Evolutionary conservation across 2,113 vertebrate genomes (phyloP), one percentile per base, ranked within the genome.

Genomic region (Laticauda laticaudata): DNA sequence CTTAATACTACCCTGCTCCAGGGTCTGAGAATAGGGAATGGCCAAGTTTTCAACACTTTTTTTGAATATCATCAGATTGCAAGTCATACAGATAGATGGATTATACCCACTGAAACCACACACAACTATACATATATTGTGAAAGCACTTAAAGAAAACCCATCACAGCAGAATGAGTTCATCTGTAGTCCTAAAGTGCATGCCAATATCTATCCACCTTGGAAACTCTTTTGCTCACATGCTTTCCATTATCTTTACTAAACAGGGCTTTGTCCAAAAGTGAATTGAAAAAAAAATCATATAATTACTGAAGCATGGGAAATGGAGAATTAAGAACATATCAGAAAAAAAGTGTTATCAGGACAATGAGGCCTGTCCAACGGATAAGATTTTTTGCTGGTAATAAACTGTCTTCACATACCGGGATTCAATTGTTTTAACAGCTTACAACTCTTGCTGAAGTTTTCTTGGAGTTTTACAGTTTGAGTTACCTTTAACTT

Each of bases 201-300:
- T 86, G 24, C 21, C 39, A 51, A 48, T 91, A 10, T 91, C 18
- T 14, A 85, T 75, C 92, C 90, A 90, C 14, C 39, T 90, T 51
- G 93, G 6, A 39, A 94, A 94, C 91, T 94, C 59, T 95, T 57
- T 93, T 12, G 86, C 89, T 43, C 94, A 29, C 69, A 88, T 8
- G 43, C 45, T 94, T 94, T 86, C 88, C 34, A 91, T 94, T 95
- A 94, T 94, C 29, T 34, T 94, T 87, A 43, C 45, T 94, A 90
- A 91, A 92, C 3, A 34, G 87, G 0, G 0, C 90, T 88, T 93
- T 94, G 91, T 90, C 92, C 75, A 94, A 94, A 91, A 48, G 94
- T 2, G 0, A 18, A 96, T 48, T 87, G 89, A 95, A 92, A 51
- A 88, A 95, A 88, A 95, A 88, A 96, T 69, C 39, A 90, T 92